phyloP scores from a whole-genome alignment of 2,888 invertebrate species.

The Melieria picta region DNA sequence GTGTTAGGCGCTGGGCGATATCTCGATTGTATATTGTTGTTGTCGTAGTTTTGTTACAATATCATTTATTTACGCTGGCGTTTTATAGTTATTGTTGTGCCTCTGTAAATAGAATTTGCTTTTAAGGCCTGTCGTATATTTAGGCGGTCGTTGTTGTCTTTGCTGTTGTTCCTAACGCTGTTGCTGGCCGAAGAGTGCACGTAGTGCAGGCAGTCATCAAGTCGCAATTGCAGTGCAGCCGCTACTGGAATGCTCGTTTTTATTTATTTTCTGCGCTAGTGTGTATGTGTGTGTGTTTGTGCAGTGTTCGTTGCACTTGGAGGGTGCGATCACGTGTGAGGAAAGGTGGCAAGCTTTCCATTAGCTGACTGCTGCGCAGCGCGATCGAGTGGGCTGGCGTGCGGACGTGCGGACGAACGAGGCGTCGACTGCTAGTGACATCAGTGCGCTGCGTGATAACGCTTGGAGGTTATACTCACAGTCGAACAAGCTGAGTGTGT shows the following conservation, averaged over 20 bases:
- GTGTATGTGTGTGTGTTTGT: not conserved
- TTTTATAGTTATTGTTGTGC: no score
- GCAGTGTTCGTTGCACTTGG: slow-evolving; percentile 3
- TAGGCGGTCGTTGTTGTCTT: not conserved
- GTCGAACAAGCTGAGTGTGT: no score
- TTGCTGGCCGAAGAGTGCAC: not conserved
- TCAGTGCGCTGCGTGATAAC: not conserved
- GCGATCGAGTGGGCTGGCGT: not conserved
- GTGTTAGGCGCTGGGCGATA: no score
- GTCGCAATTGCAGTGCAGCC: no score
- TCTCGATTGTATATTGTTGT: no score
- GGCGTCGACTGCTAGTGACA: slow-evolving; percentile 18
- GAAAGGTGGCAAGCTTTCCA: slow-evolving; percentile 12
- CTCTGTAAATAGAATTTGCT: no score
- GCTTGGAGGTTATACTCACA: no score
- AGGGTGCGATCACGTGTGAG: slow-evolving; percentile 18
- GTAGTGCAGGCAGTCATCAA: no score
- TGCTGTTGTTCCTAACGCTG: slow-evolving; percentile 1
- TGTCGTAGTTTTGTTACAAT: no score
- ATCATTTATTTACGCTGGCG: no score
- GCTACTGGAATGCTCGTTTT: no score
- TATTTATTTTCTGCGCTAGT: not conserved
- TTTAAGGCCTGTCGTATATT: no score
- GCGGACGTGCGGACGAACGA: slow-evolving; percentile 4
- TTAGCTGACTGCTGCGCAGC: not conserved